These are phyloP conservation scores for Pluvialis apricaria DNA, from an alignment of 2,113 vertebrate genomes.

Conservation along the genomic window DNA sequence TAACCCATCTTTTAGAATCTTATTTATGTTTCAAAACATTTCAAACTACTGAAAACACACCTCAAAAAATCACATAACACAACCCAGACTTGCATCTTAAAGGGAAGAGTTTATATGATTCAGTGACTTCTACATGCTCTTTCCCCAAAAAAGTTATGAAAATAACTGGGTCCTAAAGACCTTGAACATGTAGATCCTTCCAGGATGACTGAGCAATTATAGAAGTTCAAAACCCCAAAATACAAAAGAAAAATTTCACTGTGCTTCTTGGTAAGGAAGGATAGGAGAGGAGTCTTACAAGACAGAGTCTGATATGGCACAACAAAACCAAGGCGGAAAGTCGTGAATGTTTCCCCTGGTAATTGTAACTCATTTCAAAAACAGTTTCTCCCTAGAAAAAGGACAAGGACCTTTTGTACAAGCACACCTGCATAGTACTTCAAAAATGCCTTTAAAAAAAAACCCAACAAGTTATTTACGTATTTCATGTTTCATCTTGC, in stretches of 20 bases:
- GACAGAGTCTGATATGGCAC: background rate
- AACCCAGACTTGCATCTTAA: background rate
- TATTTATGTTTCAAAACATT: background rate
- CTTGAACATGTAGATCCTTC: background rate
- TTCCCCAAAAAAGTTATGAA: background rate
- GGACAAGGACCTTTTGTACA: background rate
- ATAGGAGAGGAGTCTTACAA: background rate
- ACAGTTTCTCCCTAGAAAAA: background rate
- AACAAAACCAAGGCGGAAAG: background rate
- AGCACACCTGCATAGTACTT: background rate
- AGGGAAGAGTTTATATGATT: background rate
- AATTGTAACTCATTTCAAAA: background rate
- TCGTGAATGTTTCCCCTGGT: fast-evolving
- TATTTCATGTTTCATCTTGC: background rate
- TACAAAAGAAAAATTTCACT: background rate
- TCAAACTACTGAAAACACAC: background rate
- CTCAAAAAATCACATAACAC: background rate
- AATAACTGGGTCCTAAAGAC: background rate
- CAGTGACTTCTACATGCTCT: background rate
- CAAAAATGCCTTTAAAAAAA: background rate
- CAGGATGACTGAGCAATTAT: background rate
- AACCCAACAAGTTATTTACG: background rate
- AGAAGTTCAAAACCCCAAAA: background rate
- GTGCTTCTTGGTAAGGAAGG: background rate
- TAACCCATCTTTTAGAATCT: background rate